A percentile compares a stretch with the other conserved stretches of the same genome.
These are phyloP conservation scores for Tenualosa thibaudeaui DNA, from an alignment of 2,797 vertebrate species.

Conservation along the genomic window DNA sequence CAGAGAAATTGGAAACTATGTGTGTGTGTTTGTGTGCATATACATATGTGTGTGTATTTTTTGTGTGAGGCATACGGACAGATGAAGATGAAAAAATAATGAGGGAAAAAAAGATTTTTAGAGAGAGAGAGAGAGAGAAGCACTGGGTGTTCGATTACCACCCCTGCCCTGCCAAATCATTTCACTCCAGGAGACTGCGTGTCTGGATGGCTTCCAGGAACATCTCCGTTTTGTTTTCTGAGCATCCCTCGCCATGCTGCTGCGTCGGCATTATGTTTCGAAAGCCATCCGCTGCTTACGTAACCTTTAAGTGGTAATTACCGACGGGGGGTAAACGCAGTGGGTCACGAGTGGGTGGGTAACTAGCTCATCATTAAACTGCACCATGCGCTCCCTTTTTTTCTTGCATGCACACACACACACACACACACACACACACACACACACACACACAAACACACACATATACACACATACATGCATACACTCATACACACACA, in stretches of 20 bases:
- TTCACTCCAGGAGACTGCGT: background rate
- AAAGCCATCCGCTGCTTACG: background rate
- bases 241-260: background rate
- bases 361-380: background rate
- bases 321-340: too few relatives aligned
- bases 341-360: background rate
- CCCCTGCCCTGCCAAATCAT: background rate
- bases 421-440: too few relatives aligned
- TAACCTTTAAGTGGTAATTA: background rate
- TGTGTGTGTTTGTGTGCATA: background rate
- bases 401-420: too few relatives aligned
- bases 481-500: too few relatives aligned
- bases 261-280: background rate
- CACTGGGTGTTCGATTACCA: background rate
- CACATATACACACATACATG: too few relatives aligned
- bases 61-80: background rate
- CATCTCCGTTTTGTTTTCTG: background rate
- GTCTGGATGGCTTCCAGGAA: slow-evolving; percentile 11
- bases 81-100: background rate
- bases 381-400: background rate
- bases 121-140: background rate
- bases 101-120: too few relatives aligned
- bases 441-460: too few relatives aligned
- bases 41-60: background rate
- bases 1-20: background rate